Evolutionary conservation across 2,113 vertebrate species (phyloP).

Genomic region (Kryptolebias marmoratus): DNA sequence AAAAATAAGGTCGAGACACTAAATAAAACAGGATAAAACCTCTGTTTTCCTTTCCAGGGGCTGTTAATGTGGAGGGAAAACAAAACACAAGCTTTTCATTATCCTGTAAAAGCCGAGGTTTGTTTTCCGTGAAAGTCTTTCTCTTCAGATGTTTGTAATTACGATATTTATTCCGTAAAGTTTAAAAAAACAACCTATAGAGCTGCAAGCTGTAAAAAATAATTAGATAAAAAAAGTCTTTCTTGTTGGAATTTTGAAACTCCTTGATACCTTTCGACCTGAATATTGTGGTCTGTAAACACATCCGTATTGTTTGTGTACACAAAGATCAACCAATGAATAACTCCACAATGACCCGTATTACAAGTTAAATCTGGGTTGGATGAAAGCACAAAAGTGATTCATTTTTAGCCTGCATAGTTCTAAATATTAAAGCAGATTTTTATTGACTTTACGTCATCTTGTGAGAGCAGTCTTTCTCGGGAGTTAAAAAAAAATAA

Average conservation of each 20-base stretch:
- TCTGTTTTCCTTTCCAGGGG: not conserved
- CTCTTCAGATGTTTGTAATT: not conserved
- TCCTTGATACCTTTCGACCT: not conserved
- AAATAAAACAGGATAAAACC: constrained; percentile 24
- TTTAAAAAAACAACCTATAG: not conserved
- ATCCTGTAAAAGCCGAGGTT: not conserved
- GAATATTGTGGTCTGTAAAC: not conserved
- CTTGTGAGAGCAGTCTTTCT: too few species aligned
- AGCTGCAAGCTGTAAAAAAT: not conserved
- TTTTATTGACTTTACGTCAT: too few species aligned
- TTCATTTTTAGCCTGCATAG: too few species aligned
- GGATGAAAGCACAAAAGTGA: too few species aligned
- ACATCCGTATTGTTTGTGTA: not conserved
- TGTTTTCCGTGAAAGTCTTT: constrained; percentile 8
- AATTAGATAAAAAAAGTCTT: too few species aligned
- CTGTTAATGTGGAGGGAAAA: not conserved
- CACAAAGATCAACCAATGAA: too few species aligned
- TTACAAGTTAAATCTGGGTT: too few species aligned
- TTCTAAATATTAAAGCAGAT: too few species aligned
- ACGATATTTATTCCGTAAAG: not conserved
- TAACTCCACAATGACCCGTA: too few species aligned
- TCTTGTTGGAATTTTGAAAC: too few species aligned
- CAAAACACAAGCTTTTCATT: not conserved
- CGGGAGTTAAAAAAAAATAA: too few species aligned
- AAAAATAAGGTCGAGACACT: constrained; percentile 39